These are phyloP conservation scores for Neomonachus schauinslandi DNA, from an alignment of 2,113 vertebrate species.

Conservation along the genomic window DNA sequence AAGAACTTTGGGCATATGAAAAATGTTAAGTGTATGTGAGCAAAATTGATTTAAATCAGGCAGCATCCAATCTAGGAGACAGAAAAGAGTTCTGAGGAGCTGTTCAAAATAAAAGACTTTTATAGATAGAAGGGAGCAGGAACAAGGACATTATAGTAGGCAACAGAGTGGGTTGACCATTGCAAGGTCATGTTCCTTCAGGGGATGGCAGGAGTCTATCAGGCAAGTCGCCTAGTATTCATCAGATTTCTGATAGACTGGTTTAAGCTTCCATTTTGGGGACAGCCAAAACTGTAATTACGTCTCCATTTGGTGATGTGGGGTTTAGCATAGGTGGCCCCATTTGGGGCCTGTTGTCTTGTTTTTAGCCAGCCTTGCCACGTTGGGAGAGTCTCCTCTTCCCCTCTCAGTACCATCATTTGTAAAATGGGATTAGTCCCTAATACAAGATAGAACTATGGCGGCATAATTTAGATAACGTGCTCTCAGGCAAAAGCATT, in stretches of 20 bases:
- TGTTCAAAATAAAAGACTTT: not conserved
- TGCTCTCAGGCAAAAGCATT: not conserved
- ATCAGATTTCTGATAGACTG: not conserved
- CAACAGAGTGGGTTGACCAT: not conserved
- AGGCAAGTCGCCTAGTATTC: not conserved
- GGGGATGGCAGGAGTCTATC: not conserved
- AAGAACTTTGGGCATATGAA: not conserved
- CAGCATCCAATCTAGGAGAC: not conserved
- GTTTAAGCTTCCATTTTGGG: not conserved
- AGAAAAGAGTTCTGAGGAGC: not conserved
- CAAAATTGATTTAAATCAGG: not conserved
- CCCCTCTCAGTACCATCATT: not conserved
- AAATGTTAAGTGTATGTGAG: not conserved
- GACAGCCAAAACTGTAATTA: not conserved
- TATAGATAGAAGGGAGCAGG: not conserved
- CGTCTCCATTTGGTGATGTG: not conserved
- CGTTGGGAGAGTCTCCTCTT: not conserved
- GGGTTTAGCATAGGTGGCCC: not conserved
- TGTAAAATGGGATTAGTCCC: not conserved
- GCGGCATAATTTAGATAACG: not conserved
- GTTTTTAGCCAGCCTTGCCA: not conserved
- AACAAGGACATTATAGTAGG: not conserved
- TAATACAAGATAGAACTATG: not conserved
- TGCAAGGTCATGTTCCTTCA: not conserved
- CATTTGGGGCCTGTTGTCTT: not conserved